Evolutionary conservation across 1,140 invertebrate genomes (phyloP).

Genomic region (Psix sp.): DNA sequence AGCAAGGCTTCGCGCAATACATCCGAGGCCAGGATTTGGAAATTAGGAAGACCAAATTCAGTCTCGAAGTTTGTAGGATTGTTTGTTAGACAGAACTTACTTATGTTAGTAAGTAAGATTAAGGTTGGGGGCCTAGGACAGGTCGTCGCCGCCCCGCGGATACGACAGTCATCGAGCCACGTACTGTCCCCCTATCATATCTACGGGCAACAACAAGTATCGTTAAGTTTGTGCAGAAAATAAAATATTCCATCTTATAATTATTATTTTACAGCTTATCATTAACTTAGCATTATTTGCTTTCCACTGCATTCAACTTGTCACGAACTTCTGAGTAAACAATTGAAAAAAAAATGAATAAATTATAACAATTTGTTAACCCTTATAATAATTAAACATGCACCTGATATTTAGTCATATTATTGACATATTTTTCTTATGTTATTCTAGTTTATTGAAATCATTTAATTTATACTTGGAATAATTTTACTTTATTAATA

Average conservation of each 20-base stretch:
- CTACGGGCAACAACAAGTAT: constrained; percentile 78
- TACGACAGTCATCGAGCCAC: constrained; percentile 79
- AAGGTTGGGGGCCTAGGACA: constrained; percentile 78
- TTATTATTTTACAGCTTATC: constrained; percentile 27
- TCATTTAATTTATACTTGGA: too few relatives aligned
- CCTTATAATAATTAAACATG: too few relatives aligned
- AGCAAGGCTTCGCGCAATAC: constrained; percentile 75
- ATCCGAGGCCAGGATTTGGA: constrained; percentile 73
- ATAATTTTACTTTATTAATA: too few relatives aligned
- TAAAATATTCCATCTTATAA: constrained; percentile 62
- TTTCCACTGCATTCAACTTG: too few relatives aligned
- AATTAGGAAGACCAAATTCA: constrained; percentile 69
- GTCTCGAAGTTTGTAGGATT: constrained; percentile 72
- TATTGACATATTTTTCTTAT: too few relatives aligned
- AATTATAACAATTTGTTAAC: too few relatives aligned
- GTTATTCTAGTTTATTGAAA: too few relatives aligned
- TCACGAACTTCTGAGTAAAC: too few relatives aligned
- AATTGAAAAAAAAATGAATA: too few relatives aligned
- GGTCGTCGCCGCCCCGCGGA: constrained; percentile 78
- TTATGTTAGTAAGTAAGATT: constrained; percentile 79
- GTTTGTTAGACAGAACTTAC: constrained; percentile 78
- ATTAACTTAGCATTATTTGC: constrained; percentile 14
- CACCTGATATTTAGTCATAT: too few relatives aligned
- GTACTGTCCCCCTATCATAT: constrained; percentile 79
- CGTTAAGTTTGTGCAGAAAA: constrained; percentile 78